phyloP scores from a whole-genome alignment of 2,888 invertebrate species.

The Leistus spinibarbis region DNA sequence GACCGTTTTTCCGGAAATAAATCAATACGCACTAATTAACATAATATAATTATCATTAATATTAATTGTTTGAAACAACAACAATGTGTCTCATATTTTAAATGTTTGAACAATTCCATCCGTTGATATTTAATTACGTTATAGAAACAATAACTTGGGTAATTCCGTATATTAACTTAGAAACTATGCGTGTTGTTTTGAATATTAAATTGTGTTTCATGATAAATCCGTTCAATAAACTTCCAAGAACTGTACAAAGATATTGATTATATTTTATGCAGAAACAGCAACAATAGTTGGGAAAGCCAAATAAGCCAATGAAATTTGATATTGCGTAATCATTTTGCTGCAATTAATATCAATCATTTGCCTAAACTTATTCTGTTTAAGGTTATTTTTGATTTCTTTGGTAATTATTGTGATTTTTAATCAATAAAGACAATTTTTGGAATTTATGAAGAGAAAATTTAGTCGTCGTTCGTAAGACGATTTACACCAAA shows the following conservation, averaged over 20 bases:
- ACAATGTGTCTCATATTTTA: not conserved
- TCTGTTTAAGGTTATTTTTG: no score
- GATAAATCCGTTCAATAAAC: conserved; percentile 8
- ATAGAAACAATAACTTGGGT: not conserved
- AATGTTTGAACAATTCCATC: not conserved
- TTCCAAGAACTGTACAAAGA: conserved; percentile 1
- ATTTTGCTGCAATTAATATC: no score
- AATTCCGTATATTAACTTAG: not conserved
- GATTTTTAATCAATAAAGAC: no score
- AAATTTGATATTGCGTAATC: no score
- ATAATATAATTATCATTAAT: not conserved
- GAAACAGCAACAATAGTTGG: not conserved
- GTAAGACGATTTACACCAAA: no score
- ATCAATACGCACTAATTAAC: no score
- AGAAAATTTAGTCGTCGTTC: no score
- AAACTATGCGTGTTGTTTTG: not conserved
- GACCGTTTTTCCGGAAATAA: no score
- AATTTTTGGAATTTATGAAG: no score
- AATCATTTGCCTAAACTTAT: no score
- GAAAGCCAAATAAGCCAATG: not conserved
- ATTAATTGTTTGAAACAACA: not conserved
- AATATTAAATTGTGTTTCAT: conserved; percentile 13
- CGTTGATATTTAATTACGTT: not conserved
- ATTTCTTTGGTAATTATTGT: no score
- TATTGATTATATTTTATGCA: not conserved